Evolutionary conservation across 2,113 vertebrate species (phyloP), one percentile per base, ranked within the genome.

Genomic region (Rhinoderma darwinii): DNA sequence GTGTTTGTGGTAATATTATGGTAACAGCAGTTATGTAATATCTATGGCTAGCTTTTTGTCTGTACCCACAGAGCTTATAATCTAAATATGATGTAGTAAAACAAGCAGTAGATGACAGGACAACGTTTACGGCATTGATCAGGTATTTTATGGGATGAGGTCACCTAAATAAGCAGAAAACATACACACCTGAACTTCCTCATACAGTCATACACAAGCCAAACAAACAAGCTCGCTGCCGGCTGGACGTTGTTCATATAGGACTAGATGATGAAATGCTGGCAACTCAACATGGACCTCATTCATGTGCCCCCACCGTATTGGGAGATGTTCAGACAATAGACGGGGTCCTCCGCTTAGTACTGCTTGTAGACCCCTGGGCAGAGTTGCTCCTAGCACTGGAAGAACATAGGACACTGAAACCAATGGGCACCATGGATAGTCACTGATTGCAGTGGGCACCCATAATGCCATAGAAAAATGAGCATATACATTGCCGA

Each of bases 111-210:
- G 25, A 12, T 54, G 47, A 78, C 44, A 15, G 50, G 18, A 14
- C 30, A 32, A 35, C 35, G 75, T 78, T 32, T 51, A 78, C 47
- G 25, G n/a, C 27, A 76, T 50, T 17, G 27, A 50, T 47, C 66
- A 76, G 44, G 5, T 15, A 78, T 54, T 50, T 54, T 32, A 63
- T 44, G 79, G 50, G 35, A 32, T 66, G 79, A 63, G 39, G 39
- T 66, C 79, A 82, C 39, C 56, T 4, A 7, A 44, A 39, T 12
- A 3, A 56, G 50, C 77, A 54, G 77, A 54, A 56, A 80, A n/a
- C 37, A 72, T 43, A 25, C 72, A 44, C 41, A 27, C 77, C 51
- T 59, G 18, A 9, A 59, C 77, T 66, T 81, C 56, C 79, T 82
- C 79, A 82, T 72, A 22, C 68, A 72, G 20, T 72, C 18, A 8